A percentile compares a stretch with the other conserved stretches of the same genome.
Conservation (phyloP, 2,888 invertebrate species). For the Melieria picta region DNA sequence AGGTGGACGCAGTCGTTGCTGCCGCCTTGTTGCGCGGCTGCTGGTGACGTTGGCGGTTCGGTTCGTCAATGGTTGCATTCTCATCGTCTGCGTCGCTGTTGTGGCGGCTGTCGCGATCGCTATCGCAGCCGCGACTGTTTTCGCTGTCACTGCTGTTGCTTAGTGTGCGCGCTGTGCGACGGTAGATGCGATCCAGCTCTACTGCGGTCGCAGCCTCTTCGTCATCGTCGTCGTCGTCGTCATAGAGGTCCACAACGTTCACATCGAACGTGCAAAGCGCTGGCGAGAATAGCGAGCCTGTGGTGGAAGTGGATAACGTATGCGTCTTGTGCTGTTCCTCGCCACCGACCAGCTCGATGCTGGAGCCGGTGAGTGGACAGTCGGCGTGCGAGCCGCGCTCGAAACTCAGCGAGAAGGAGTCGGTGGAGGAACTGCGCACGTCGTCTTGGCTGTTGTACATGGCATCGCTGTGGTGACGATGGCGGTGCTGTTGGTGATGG, state of each 20-base stretch:
- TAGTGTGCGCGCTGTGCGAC: not conserved
- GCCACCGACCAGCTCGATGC: slow-evolving; percentile 63
- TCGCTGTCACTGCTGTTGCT: slow-evolving; percentile 1
- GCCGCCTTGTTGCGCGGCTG: slow-evolving; percentile 39
- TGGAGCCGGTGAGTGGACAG: slow-evolving; percentile 52
- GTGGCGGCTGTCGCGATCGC: slow-evolving; percentile 44
- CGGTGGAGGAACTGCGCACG: slow-evolving; percentile 65
- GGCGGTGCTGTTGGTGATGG: slow-evolving; percentile 49
- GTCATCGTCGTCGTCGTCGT: slow-evolving; percentile 42
- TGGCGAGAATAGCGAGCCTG: slow-evolving; percentile 16
- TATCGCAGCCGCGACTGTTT: slow-evolving; percentile 8
- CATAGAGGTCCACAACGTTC: slow-evolving; percentile 48
- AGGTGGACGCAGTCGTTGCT: slow-evolving; percentile 43
- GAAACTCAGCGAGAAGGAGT: slow-evolving; percentile 61
- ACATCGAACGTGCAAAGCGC: slow-evolving; percentile 26
- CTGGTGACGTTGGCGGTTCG: slow-evolving; percentile 34
- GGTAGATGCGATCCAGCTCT: slow-evolving; percentile 3
- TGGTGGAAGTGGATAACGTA: slow-evolving; percentile 21
- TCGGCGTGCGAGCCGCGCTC: slow-evolving; percentile 55
- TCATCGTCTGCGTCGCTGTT: slow-evolving; percentile 42
- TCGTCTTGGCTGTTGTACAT: slow-evolving; percentile 67
- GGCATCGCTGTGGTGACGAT: slow-evolving; percentile 43
- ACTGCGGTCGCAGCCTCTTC: slow-evolving; percentile 26
- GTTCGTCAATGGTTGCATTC: slow-evolving; percentile 27
- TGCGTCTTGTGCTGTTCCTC: slow-evolving; percentile 12